phyloP scores from a whole-genome alignment of 2,888 invertebrate species.

The Iphiclides podalirius region DNA sequence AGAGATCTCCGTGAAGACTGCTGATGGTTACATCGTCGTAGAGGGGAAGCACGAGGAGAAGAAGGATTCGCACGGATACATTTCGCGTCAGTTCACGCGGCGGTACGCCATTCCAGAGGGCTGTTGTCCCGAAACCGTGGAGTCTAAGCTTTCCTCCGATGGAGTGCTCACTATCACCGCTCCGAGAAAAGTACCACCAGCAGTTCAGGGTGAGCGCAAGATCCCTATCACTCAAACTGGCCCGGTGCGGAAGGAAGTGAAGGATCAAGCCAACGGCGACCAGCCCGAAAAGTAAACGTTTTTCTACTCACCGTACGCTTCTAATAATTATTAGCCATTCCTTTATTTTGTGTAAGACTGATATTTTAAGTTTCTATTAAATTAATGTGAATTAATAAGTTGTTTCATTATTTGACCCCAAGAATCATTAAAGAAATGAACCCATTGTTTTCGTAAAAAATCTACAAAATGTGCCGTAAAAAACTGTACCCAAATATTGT shows the following conservation, averaged over 20 bases:
- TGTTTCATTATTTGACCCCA: background rate
- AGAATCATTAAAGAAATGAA: no score
- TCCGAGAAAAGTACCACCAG: constrained; percentile 64
- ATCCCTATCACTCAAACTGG: constrained; percentile 82
- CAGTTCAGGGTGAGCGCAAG: constrained; percentile 69
- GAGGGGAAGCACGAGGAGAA: constrained; percentile 91
- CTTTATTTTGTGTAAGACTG: constrained; percentile 32
- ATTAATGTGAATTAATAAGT: background rate
- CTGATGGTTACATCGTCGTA: constrained; percentile 84
- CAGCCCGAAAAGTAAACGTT: constrained; percentile 36
- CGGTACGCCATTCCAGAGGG: constrained; percentile 88
- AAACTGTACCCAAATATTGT: no score
- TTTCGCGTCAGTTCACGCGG: constrained; percentile 87
- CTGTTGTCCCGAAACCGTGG: constrained; percentile 83
- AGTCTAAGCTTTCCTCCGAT: constrained; percentile 87
- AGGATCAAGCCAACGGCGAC: constrained; percentile 69
- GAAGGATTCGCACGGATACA: constrained; percentile 86
- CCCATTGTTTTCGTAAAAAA: no score
- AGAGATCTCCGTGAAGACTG: constrained; percentile 87
- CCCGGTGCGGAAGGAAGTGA: constrained; percentile 76
- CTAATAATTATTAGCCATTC: constrained; percentile 27
- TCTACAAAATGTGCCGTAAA: no score
- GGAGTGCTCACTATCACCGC: constrained; percentile 86
- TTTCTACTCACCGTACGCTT: constrained; percentile 3
- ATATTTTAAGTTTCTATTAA: constrained; percentile 29